Base-by-base conservation (phyloP, 2,888 invertebrate species). In the Seira ritae region DNA sequence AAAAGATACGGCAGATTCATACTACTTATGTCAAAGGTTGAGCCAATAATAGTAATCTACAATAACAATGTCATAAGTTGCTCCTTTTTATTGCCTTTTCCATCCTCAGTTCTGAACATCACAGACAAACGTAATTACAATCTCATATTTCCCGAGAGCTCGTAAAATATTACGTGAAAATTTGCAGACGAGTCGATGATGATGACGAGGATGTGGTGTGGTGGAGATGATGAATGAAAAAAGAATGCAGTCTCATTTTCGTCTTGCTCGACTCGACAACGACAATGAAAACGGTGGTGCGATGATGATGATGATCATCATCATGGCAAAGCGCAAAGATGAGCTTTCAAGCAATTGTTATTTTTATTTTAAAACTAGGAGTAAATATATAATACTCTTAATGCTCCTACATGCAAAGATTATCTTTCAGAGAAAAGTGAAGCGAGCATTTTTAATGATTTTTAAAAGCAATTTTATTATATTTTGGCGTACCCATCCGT, bases 391-490 rank as follows among this genome's bases (percentile, higher is more conserved):
- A n/a, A n/a, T n/a, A n/a, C n/a, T n/a, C n/a, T n/a, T n/a, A n/a
- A n/a, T n/a, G n/a, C n/a, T n/a, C n/a, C n/a, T n/a, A n/a, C n/a
- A n/a, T n/a, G n/a, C 42, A 42, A 12, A 42, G n/a, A n/a, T n/a
- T n/a, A n/a, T n/a, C 42, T 42, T 42, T 42, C 12, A 42, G 42
- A 42, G 42, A 12, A 42, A 42, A 42, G 60, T 60, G 60, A 60
- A 17, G 17, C 60, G 60, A 10, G 12, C 60, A 60, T n/a, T 60
- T 60, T 60, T 60, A 8, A 60, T 60, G 60, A 17, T n/a, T 60
- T 60, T 60, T n/a, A n/a, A n/a, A n/a, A n/a, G 17, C 60, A n/a
- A 17, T 60, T 60, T 60, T 60, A 17, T 60, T n/a, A 60, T 60
- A n/a, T n/a, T 60, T 60, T 60, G 60, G 60, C 60, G 17, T 60